Base-by-base conservation (phyloP, 2,113 vertebrate genomes). In the Nettapus auritus region DNA sequence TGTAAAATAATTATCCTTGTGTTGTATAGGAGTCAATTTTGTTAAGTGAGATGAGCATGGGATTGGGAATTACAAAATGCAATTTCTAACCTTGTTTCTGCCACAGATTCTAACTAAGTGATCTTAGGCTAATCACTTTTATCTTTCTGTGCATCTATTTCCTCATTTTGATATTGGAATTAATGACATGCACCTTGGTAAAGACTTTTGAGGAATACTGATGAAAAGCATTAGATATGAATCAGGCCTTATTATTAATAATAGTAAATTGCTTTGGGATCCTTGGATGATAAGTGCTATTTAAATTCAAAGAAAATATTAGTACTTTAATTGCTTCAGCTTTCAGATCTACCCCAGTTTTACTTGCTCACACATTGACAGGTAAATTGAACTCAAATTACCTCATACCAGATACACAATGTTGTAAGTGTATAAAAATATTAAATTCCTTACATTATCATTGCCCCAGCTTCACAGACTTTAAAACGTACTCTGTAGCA, bases 231-330 rank as follows among this genome's bases (percentile, higher is more conserved):
- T 76, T 90, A 94, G 85, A 88, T 94, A 94, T 38, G 86, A 96
- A 97, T 88, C 81, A 82, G 77, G 86, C 50, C 88, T 94, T 94
- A 90, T 93, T 95, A 87, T 82, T 94, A 96, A 94, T 96, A 96
- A 93, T 29, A 95, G 77, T 86, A 93, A 96, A 96, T 95, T 95
- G 94, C 93, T 94, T 95, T 96, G 94, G 91, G 92, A 96, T 95
- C 85, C 22, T 86, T 73, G n/a, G 81, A 92, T 92, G 94, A 82
- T 78, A 91, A 94, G 91, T 40, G 89, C 88, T 76, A 94, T 89
- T 88, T 90, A 94, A 95, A 95, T 96, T 94, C 94, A 96, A 95
- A 95, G 91, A 93, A 96, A 95, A 97, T 93, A 95, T 95, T 95
- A 89, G 87, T 93, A 91, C 67, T 95, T 96, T 90, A 97, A 97